These are phyloP conservation scores for Prosapia bicincta DNA, from an alignment of 2,888 invertebrate genomes.

Conservation along the genomic window DNA sequence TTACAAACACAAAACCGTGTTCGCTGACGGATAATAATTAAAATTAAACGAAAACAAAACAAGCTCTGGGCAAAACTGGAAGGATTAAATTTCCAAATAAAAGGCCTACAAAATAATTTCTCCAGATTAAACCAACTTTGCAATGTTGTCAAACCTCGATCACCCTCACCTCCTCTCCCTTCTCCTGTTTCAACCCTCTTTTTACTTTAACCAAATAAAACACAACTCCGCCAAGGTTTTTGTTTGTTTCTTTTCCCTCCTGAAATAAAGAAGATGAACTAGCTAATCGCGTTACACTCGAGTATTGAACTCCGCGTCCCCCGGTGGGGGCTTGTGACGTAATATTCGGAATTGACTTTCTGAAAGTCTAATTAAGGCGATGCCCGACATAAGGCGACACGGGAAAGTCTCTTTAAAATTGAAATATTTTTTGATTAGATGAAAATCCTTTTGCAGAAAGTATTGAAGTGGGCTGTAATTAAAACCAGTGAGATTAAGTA, in stretches of 20 bases:
- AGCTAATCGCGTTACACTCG: not conserved
- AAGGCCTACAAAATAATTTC: not conserved
- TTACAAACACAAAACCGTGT: not conserved
- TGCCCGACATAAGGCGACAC: not conserved
- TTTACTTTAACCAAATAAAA: not conserved
- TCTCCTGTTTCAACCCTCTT: not conserved
- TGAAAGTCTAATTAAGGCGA: not conserved
- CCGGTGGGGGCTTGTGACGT: not conserved
- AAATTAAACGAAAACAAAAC: not conserved
- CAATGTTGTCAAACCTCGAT: not conserved
- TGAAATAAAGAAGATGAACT: conserved; percentile 2
- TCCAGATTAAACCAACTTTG: not conserved
- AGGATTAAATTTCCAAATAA: not conserved
- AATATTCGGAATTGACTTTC: conserved; percentile 2
- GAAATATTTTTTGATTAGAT: not conserved
- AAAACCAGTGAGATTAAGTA: not conserved
- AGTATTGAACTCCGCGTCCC: not conserved
- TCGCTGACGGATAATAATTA: not conserved
- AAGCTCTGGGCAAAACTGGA: not conserved
- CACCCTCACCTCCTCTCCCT: not conserved
- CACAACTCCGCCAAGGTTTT: not conserved
- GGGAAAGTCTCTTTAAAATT: not conserved
- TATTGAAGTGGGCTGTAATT: not conserved
- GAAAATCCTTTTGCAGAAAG: not conserved
- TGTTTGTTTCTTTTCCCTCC: not conserved